These are phyloP conservation scores for Limonius californicus DNA, from an alignment of 1,140 invertebrate genomes.

Conservation along the genomic window DNA sequence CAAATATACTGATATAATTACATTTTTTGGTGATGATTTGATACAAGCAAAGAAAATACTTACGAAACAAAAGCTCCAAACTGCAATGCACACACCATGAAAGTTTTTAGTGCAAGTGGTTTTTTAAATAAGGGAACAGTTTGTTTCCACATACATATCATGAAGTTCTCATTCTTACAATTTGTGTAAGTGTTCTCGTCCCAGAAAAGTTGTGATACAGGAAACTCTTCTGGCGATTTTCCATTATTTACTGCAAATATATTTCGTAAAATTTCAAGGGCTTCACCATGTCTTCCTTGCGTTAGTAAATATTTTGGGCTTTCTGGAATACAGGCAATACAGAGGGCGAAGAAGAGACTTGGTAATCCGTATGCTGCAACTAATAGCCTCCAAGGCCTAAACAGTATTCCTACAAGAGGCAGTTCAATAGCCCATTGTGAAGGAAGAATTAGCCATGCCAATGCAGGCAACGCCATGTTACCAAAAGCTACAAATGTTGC, in stretches of 20 bases:
- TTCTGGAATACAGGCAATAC: constrained; percentile 66
- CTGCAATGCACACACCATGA: constrained; percentile 55
- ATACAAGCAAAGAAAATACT: too few relatives aligned
- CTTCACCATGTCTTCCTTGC: constrained; percentile 61
- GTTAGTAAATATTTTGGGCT: constrained; percentile 78
- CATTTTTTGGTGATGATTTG: too few relatives aligned
- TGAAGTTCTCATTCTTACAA: constrained; percentile 19
- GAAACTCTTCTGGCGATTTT: constrained; percentile 59
- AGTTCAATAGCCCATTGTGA: constrained; percentile 41
- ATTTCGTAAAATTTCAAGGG: constrained; percentile 54
- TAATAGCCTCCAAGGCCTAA: constrained; percentile 63
- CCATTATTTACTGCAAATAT: constrained; percentile 60
- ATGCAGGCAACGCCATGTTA: constrained; percentile 63
- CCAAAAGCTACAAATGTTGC: constrained; percentile 64
- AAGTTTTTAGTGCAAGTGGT: constrained; percentile 51
- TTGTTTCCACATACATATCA: constrained; percentile 48
- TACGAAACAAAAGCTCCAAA: constrained; percentile 53
- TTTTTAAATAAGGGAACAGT: constrained; percentile 51
- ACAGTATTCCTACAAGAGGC: constrained; percentile 34
- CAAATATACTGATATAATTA: too few relatives aligned
- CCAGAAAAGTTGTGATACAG: constrained; percentile 48
- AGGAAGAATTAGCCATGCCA: constrained; percentile 63
- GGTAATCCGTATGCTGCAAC: constrained; percentile 53
- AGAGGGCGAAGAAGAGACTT: constrained; percentile 57
- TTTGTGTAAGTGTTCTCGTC: constrained; percentile 24